A percentile compares a stretch with the other conserved stretches of the same genome.
Evolutionary conservation across 2,888 invertebrate genomes (phyloP).

Genomic region (Eilema caniola): DNA sequence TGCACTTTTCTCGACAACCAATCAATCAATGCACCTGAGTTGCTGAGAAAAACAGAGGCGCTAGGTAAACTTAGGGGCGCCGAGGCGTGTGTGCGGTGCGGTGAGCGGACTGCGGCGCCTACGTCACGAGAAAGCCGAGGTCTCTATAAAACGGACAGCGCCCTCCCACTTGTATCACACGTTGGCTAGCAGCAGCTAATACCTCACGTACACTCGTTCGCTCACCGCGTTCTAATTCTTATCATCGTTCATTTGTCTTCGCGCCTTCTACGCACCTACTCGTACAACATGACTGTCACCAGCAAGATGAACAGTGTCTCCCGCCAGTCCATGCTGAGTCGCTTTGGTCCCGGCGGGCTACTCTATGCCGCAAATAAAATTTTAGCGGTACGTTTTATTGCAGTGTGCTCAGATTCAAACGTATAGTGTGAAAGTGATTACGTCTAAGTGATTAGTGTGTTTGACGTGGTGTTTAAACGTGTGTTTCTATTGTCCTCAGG

Average conservation of each 20-base stretch:
- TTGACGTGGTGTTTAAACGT: constrained; percentile 73
- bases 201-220: constrained; percentile 68
- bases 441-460: constrained; percentile 59
- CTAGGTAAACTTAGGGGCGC: constrained; percentile 68
- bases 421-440: constrained; percentile 57
- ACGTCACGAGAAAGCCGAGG: constrained; percentile 83
- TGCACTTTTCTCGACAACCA: constrained; percentile 49
- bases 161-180: constrained; percentile 81
- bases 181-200: constrained; percentile 73
- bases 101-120: constrained; percentile 60
- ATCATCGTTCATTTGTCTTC: constrained; percentile 70
- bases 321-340: constrained; percentile 81
- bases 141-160: constrained; percentile 77
- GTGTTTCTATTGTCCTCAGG: constrained; percentile 82
- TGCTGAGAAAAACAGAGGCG: constrained; percentile 71
- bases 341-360: constrained; percentile 82
- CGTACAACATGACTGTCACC: constrained; percentile 81
- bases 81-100: constrained; percentile 55
- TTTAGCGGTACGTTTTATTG: constrained; percentile 83
- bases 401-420: constrained; percentile 58
- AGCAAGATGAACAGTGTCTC: constrained; percentile 86
- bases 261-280: constrained; percentile 66
- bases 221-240: constrained; percentile 64
- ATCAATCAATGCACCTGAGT: constrained; percentile 65
- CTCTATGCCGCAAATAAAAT: constrained; percentile 84